Percentiles rank a stretch among this genome's conserved stretches.
These are phyloP conservation scores for Xiphorhynchus elegans DNA, from an alignment of 2,113 vertebrate species.

Conservation along the genomic window DNA sequence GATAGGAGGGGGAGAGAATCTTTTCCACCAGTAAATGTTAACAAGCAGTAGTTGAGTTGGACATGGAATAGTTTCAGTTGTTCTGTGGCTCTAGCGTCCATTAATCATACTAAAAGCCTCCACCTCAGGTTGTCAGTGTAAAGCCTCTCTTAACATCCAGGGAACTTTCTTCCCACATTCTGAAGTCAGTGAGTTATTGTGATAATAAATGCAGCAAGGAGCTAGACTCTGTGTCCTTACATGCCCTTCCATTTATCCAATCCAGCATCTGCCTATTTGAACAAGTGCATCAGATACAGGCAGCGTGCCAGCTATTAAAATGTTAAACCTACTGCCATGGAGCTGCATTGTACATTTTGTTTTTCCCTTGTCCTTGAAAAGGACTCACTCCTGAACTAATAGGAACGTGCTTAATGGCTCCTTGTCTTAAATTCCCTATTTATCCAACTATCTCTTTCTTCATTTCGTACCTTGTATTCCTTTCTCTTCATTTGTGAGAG, in stretches of 20 bases:
- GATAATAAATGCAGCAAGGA: constrained; percentile 55
- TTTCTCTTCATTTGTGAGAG: background rate
- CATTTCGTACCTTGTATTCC: constrained; percentile 7
- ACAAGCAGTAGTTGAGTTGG: background rate
- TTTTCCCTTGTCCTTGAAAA: constrained; percentile 59
- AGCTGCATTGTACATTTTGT: constrained; percentile 58
- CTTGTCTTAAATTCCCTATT: constrained; percentile 35
- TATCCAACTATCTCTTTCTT: background rate
- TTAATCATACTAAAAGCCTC: constrained; percentile 22
- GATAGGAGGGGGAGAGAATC: background rate
- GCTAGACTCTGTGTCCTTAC: constrained; percentile 57
- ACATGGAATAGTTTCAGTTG: background rate
- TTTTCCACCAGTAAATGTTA: background rate
- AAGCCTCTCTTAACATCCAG: constrained; percentile 25
- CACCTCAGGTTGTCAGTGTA: background rate
- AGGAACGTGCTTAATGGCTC: background rate
- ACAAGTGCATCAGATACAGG: constrained; percentile 60
- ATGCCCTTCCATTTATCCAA: constrained; percentile 64
- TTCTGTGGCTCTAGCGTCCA: background rate
- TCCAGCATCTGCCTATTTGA: constrained; percentile 60
- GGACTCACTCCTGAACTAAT: constrained; percentile 22
- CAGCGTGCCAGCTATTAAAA: constrained; percentile 64
- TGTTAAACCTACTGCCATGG: constrained; percentile 34
- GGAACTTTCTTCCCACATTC: constrained; percentile 49
- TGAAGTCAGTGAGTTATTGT: constrained; percentile 21